Evolutionary conservation across 1,140 invertebrate species (phyloP), one percentile per base, ranked within the genome.

Genomic region (Protaetia brevitarsis): DNA sequence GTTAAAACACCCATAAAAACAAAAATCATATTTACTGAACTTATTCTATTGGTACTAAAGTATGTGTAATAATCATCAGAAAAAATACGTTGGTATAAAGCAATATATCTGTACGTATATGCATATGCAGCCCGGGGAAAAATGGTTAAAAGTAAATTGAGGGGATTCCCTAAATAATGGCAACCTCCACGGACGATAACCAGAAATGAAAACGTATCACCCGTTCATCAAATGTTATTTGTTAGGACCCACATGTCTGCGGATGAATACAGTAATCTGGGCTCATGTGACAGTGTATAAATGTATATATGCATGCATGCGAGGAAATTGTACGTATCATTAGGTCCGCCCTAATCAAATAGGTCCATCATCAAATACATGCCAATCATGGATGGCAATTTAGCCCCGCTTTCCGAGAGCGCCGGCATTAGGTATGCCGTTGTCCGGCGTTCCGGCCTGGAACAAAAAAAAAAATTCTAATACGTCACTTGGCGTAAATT

Each of bases 271-370:
- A 68, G 70, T 72, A 74, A 74, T 74, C 72, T 72, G 69, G 63
- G 66, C 69, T 67, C 70, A 71, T 73, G 68, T 72, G 71, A 72
- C 73, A 71, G 69, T 71, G 66, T 73, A 73, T 73, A 70, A 69
- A 73, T 72, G 69, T 37, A 37, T 73, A 66, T 71, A 72, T 72
- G 66, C 68, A 71, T 72, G 66, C 70, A 72, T 68, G 68, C 71
- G 72, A 72, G 72, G 73, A 75, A 75, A 75, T 75, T 75, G 73
- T 75, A 73, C 73, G 73, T 75, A 75, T 75, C 72, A 75, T 75
- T 75, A 75, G 69, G 70, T 62, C 68, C 69, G 71, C 73, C 71
- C 73, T 75, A 75, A 75, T 75, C 73, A 75, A 75, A 75, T 75
- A 75, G 70, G 72, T 70, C 72, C 69, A 74, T 74, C 72, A 75